Percentiles rank a stretch among this genome's conserved stretches.
Conservation (phyloP, 2,113 vertebrate species). For the Phocoena phocoena region DNA sequence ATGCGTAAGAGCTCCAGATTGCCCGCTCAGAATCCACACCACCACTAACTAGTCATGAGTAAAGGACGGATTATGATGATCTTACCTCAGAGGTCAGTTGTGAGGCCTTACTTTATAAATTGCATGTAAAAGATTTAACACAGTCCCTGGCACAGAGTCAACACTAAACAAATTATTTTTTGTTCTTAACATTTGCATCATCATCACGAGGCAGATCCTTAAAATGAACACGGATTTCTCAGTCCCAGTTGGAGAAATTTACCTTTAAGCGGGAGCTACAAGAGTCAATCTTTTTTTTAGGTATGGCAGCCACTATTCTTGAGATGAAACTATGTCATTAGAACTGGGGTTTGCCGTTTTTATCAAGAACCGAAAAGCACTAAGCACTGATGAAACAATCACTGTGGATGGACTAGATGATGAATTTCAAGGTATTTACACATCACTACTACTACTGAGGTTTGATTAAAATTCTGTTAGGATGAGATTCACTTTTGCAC, state of each 20-base stretch:
- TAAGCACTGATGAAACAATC: constrained; percentile 37
- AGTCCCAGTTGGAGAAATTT: background rate
- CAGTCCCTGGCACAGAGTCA: background rate
- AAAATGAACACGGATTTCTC: background rate
- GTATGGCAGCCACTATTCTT: background rate
- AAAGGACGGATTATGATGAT: background rate
- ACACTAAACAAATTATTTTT: background rate
- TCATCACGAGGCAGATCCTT: background rate
- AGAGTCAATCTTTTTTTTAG: background rate
- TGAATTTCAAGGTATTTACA: constrained; percentile 61
- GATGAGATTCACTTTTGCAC: constrained; percentile 48
- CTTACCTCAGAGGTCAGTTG: background rate
- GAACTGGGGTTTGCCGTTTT: constrained; percentile 10
- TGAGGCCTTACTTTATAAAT: background rate
- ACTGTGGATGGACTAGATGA: constrained; percentile 34
- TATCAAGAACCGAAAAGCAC: constrained; percentile 25
- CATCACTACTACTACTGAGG: background rate
- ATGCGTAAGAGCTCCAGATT: background rate
- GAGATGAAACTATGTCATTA: background rate
- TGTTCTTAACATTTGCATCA: background rate
- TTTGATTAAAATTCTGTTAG: constrained; percentile 56
- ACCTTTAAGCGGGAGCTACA: background rate
- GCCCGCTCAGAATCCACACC: background rate
- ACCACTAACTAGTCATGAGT: background rate
- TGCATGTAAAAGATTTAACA: background rate